Evolutionary conservation across 2,113 vertebrate genomes (phyloP), one percentile per base, ranked within the genome.

Genomic region (Xiphophorus maculatus): DNA sequence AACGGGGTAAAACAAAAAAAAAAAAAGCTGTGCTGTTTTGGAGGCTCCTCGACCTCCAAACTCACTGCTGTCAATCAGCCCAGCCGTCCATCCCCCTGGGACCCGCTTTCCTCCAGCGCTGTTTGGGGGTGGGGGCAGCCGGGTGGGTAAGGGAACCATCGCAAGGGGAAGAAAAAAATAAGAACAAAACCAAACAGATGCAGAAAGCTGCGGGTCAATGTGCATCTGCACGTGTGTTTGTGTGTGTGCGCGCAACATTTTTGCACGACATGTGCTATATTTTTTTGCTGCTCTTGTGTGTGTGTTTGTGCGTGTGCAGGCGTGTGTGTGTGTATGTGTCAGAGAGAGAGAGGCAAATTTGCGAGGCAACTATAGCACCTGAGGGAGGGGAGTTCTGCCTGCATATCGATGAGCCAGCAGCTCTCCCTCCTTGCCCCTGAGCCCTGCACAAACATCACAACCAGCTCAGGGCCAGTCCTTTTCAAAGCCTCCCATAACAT

Each of bases 361-460:
- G 86, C 28, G 80, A 84, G 81, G 84, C 83, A 76, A 84, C 87
- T 25, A 3, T 87, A 82, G 65, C 91, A 92, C 90, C 91, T 90
- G 89, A 88, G 86, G 90, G 87, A 90, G 87, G 80, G 84, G 73
- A 85, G 88, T 82, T 89, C 74, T 90, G 86, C 75, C 86, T 90
- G 91, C 91, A 91, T 92, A 91, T 90, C 85, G 90, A 93, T 93
- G 92, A 93, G 91, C 87, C 87, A 89, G 88, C 89, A 92, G 84
- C 88, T 88, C 85, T 58, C 82, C 84, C 83, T 87, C 78, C 85
- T 83, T 91, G 90, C 89, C 91, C 89, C 87, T 63, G 73, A 91
- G 90, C 82, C 84, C 66, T 85, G 65, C 82, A 84, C 81, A 89
- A 91, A 90, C 89, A 87, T 81, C 86, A 81, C 78, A 88, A 74